Conservation (phyloP, 1,140 invertebrate genomes). For the Delia radicum region DNA sequence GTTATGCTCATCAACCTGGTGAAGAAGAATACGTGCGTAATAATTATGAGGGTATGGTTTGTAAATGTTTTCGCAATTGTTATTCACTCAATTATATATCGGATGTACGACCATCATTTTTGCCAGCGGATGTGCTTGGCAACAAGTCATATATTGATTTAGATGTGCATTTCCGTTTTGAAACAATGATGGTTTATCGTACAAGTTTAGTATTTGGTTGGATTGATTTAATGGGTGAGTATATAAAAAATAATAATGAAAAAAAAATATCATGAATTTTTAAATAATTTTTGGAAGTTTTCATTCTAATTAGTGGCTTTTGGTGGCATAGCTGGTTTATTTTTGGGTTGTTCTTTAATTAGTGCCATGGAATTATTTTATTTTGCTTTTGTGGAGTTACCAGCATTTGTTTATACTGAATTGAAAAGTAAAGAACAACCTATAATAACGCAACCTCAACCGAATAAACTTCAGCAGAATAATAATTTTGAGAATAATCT, state of each 20-base stretch:
- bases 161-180: slow-evolving; percentile 48
- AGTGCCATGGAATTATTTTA: slow-evolving; percentile 72
- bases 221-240: slow-evolving; percentile 52
- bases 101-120: slow-evolving; percentile 48
- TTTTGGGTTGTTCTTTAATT: slow-evolving; percentile 71
- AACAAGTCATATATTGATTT: slow-evolving; percentile 47
- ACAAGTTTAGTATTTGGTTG: slow-evolving; percentile 50
- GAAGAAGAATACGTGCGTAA: slow-evolving; percentile 42
- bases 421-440: slow-evolving; percentile 8
- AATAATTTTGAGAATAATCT: not conserved
- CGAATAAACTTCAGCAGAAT: not conserved
- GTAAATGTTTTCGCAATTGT: slow-evolving; percentile 51
- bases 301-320: slow-evolving; percentile 61
- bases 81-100: slow-evolving; percentile 47
- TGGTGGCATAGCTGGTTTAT: slow-evolving; percentile 73
- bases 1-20: slow-evolving; percentile 40
- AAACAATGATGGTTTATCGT: slow-evolving; percentile 49
- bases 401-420: slow-evolving; percentile 32
- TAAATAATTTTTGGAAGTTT: not conserved
- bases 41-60: slow-evolving; percentile 44
- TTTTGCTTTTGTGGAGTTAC: slow-evolving; percentile 63
- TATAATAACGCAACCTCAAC: too few species aligned
- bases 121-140: slow-evolving; percentile 38
- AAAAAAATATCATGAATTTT: not conserved
- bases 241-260: too few species aligned